Conservation (phyloP, 2,113 vertebrate species). For the Lucifuga dentata region DNA sequence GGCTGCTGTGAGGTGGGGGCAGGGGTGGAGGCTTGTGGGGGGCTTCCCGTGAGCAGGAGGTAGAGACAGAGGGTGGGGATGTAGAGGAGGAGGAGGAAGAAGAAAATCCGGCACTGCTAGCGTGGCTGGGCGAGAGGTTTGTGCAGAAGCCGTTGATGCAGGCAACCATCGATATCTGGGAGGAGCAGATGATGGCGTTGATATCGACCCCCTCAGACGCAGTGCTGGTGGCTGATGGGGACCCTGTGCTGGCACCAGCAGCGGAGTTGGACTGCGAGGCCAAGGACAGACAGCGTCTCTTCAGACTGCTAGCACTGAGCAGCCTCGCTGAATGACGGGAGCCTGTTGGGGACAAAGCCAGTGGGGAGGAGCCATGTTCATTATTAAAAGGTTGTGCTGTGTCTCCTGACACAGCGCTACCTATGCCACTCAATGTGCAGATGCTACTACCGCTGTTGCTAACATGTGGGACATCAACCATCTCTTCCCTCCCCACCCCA, state of each 20-base stretch:
- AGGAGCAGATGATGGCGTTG: slow-evolving; percentile 88
- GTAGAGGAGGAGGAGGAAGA: slow-evolving; percentile 74
- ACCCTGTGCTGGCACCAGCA: slow-evolving; percentile 59
- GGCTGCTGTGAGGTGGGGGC: slow-evolving; percentile 79
- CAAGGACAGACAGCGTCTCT: slow-evolving; percentile 86
- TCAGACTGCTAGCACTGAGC: slow-evolving; percentile 85
- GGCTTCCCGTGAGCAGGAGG: slow-evolving; percentile 76
- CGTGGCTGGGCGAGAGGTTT: slow-evolving; percentile 83
- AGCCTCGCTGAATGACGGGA: slow-evolving; percentile 88
- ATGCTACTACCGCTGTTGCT: slow-evolving; percentile 46
- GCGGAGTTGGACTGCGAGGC: slow-evolving; percentile 75
- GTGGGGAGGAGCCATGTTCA: slow-evolving; percentile 88
- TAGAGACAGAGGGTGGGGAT: slow-evolving; percentile 75
- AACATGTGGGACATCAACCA: slow-evolving; percentile 33
- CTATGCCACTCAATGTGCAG: slow-evolving; percentile 57
- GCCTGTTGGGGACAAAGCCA: slow-evolving; percentile 86
- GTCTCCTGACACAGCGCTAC: slow-evolving; percentile 83
- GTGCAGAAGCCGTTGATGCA: slow-evolving; percentile 88
- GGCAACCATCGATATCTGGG: slow-evolving; percentile 90
- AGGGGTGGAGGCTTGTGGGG: slow-evolving; percentile 76
- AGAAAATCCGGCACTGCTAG: slow-evolving; percentile 81
- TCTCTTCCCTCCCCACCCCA: slow-evolving; percentile 59
- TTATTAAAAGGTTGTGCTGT: slow-evolving; percentile 91
- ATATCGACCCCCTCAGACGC: slow-evolving; percentile 85
- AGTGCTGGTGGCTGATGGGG: slow-evolving; percentile 70